Conservation (phyloP, 2,113 vertebrate species). For the Menidia beryllina region DNA sequence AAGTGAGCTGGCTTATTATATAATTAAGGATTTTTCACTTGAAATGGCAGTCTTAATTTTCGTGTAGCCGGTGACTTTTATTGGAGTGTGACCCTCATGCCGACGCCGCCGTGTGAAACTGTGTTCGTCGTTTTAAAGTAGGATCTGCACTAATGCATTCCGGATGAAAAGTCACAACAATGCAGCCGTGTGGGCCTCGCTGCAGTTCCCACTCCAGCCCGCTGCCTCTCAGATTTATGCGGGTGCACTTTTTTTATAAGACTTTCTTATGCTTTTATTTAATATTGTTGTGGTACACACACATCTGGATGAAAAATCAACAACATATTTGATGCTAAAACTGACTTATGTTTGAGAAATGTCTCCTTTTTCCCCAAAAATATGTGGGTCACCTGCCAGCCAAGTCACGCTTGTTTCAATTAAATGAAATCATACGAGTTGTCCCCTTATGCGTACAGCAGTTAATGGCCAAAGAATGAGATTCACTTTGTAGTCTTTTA, state of each 20-base stretch:
- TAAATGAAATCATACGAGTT: too few species aligned
- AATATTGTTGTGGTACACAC: not conserved
- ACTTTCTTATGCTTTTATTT: not conserved
- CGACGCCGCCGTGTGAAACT: constrained; percentile 29
- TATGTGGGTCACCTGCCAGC: not conserved
- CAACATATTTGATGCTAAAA: not conserved
- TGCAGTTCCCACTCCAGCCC: constrained; percentile 42
- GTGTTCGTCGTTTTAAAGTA: constrained; percentile 62
- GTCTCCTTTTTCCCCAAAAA: too few species aligned
- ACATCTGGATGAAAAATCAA: not conserved
- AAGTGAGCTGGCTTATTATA: constrained; percentile 73
- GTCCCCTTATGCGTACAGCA: too few species aligned
- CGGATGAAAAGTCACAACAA: constrained; percentile 68
- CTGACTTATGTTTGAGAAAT: too few species aligned
- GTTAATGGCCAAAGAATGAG: not conserved
- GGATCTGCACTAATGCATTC: constrained; percentile 59
- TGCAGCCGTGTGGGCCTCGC: constrained; percentile 57
- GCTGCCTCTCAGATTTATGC: constrained; percentile 41
- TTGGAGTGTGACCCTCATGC: constrained; percentile 49
- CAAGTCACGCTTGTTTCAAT: too few species aligned
- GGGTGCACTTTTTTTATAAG: not conserved
- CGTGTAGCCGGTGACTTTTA: constrained; percentile 75
- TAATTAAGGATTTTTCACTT: constrained; percentile 76
- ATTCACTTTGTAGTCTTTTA: not conserved
- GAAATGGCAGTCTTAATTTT: constrained; percentile 78